phyloP scores from a whole-genome alignment of 2,113 vertebrate genomes.

The Capreolus pygargus region DNA sequence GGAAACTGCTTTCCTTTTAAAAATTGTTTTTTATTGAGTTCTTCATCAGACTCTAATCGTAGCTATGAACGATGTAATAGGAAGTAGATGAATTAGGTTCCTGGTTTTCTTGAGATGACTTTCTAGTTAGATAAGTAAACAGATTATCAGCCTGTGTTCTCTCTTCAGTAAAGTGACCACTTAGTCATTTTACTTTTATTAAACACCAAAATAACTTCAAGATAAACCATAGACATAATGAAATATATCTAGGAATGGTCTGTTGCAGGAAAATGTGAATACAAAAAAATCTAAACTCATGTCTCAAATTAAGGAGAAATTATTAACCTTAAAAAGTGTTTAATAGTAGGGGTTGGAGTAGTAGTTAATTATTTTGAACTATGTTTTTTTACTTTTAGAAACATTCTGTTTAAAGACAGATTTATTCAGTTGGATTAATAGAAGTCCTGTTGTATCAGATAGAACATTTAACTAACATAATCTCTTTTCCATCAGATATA shows the following conservation, averaged over 20 bases:
- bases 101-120: not conserved
- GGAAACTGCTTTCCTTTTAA: not conserved
- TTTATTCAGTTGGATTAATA: not conserved
- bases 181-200: not conserved
- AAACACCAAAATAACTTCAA: conserved; percentile 5
- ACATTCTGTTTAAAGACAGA: not conserved
- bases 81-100: not conserved
- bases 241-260: not conserved
- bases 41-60: not conserved
- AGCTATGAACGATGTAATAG: not conserved
- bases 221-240: not conserved
- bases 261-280: conserved; percentile 1
- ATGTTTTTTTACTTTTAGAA: conserved; percentile 11
- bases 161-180: not conserved
- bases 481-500: not conserved
- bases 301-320: not conserved
- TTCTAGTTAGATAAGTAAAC: not conserved
- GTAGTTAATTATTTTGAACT: not conserved
- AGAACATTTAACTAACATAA: not conserved
- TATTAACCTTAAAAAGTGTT: not conserved
- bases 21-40: conserved; percentile 22
- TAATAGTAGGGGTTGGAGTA: not conserved
- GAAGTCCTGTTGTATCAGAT: not conserved
- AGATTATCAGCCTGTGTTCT: not conserved
- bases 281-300: not conserved